A percentile compares a stretch with the other conserved stretches of the same genome.
Evolutionary conservation across 2,113 vertebrate genomes (phyloP).

Genomic region (Brachypodius melanocephalos): DNA sequence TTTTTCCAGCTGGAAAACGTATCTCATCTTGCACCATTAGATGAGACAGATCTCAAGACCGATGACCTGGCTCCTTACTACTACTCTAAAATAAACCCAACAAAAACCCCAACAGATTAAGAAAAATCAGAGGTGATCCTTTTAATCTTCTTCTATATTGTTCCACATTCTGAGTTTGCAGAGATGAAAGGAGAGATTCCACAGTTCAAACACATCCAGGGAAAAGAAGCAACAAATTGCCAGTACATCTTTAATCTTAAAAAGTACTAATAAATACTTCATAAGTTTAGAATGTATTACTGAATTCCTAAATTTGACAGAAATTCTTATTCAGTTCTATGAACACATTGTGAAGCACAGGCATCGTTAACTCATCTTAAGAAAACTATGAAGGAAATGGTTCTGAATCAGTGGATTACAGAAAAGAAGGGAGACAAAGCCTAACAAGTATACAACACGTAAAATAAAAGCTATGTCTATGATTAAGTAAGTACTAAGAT

Average conservation of each 20-base stretch:
- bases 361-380: not conserved
- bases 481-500: not conserved
- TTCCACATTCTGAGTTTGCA: not conserved
- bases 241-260: not conserved
- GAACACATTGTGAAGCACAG: not conserved
- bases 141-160: not conserved
- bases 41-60: not conserved
- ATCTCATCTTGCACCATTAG: slow-evolving; percentile 1
- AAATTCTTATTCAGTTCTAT: not conserved
- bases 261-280: not conserved
- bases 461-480: not conserved
- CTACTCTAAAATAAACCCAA: not conserved
- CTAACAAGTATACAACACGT: not conserved
- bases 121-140: not conserved
- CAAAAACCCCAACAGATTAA: not conserved
- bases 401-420: not conserved
- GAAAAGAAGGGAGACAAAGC: not conserved
- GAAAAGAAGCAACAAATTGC: not conserved
- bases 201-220: not conserved
- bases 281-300: not conserved
- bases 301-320: not conserved
- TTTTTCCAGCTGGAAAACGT: slow-evolving; percentile 39
- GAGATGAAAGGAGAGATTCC: not conserved
- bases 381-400: not conserved
- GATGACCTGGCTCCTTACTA: not conserved